Conservation (phyloP, 1,140 invertebrate genomes). For the Papilio dardanus region DNA sequence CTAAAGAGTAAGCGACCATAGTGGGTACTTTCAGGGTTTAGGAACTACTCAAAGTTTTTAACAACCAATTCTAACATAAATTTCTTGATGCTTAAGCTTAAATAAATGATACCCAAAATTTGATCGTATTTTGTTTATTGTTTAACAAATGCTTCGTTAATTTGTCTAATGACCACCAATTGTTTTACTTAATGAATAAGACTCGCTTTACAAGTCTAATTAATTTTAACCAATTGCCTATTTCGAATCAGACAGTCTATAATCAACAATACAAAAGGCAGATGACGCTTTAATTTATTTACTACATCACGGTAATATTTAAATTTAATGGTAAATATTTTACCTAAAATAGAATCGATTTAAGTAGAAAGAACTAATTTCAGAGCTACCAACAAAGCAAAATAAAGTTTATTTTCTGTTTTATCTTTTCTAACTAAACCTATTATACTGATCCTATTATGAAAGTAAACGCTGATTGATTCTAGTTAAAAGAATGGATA, state of each 20-base stretch:
- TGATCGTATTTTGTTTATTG: neutral
- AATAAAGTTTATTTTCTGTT: neutral
- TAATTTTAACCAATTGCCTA: neutral
- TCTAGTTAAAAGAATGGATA: neutral
- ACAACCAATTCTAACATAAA: too few relatives aligned
- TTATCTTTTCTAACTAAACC: neutral
- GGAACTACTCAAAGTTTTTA: too few relatives aligned
- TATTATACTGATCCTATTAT: slow-evolving; percentile 1
- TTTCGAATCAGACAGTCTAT: neutral
- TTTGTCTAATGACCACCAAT: neutral
- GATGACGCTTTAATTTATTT: neutral
- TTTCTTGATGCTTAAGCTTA: neutral
- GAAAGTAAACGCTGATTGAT: neutral
- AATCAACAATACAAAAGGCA: neutral
- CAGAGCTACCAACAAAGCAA: neutral
- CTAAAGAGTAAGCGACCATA: neutral
- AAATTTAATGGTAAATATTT: neutral
- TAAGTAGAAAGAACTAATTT: neutral
- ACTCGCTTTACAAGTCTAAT: neutral
- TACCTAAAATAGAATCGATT: neutral
- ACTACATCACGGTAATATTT: neutral
- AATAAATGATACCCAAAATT: too few relatives aligned
- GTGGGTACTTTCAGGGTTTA: neutral
- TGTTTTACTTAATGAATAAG: neutral
- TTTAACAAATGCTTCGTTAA: neutral